Base-by-base conservation (phyloP, 2,888 invertebrate genomes). In the Eupeodes latifasciatus region DNA sequence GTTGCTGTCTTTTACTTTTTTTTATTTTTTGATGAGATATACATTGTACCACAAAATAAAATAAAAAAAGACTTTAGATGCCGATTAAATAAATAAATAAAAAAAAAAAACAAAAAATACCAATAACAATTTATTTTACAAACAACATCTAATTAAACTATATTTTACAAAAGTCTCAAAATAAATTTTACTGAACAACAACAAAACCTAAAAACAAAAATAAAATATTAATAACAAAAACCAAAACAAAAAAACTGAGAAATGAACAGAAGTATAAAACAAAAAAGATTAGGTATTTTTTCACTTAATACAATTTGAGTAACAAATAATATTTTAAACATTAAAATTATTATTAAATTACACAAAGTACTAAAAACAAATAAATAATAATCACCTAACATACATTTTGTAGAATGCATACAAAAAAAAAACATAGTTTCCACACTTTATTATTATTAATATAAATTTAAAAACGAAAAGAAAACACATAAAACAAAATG, bases 11-110 rank as follows among this genome's bases (percentile, higher is more conserved):
- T 81, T 81, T 88, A 85, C 77, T 85, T 88, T 84, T 51, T 88
- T 88, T 80, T 69, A 55, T 71, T 88, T 88, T 88, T 88, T 88
- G 85, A 88, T 88, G 85, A 88, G 74, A 88, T 88, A 85, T 88
- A 88, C 88, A 88, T 81, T 85, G 85, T 85, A 88, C 88, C 87
- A 85, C 81, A 76, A 87, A 55, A 75, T 7, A 85, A 84, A 84
- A 79, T 47, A 53, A 79, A 85, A 74, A 69, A 89, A 84, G 77
- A 83, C 89, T 82, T 79, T 77, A 85, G 83, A 78, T 83, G 67
- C 88, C 79, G 84, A 82, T 85, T 78, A 85, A 36, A 51, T 1
- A 49, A 66, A 64, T 19, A 19, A 19, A 19, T 19, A 19, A 19
- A 19, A 19, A 19, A 19, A 19, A 19, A 19, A 19, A 67, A 55